Percentiles rank a stretch among this genome's conserved stretches.
Evolutionary conservation across 53 echinoderm and acorn worm genomes (phyloP).

Genomic region (Temnopleurus reevesii): DNA sequence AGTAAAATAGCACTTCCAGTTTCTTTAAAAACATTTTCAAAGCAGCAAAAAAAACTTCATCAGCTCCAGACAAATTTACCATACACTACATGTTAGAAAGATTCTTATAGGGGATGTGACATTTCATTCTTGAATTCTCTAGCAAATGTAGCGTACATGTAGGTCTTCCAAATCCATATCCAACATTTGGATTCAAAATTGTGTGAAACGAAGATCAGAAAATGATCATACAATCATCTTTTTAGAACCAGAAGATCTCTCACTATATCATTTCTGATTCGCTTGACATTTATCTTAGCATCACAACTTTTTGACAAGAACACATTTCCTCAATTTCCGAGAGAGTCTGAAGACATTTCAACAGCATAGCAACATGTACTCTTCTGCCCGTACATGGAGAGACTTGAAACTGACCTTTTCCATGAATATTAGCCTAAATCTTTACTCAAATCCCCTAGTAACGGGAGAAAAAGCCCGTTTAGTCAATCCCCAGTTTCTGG

Average conservation of each 20-base stretch:
- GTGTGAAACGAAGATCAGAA: background rate
- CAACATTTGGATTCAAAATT: background rate
- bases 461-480: conserved; percentile 6
- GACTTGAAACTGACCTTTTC: conserved; percentile 32
- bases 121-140: background rate
- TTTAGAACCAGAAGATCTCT: background rate
- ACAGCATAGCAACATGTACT: background rate
- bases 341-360: background rate
- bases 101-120: too few relatives aligned
- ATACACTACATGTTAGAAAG: too few relatives aligned
- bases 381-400: background rate
- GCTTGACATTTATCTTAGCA: background rate
- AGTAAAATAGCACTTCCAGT: too few relatives aligned
- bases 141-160: background rate
- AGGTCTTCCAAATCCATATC: background rate
- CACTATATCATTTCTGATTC: background rate
- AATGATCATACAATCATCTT: background rate
- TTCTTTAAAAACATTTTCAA: too few relatives aligned
- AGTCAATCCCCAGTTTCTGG: background rate
- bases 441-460: background rate
- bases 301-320: background rate
- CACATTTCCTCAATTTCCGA: background rate
- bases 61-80: too few relatives aligned
- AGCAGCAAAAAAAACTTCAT: too few relatives aligned
- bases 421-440: conserved; percentile 20